Evolutionary conservation across 2,888 invertebrate species (phyloP).

Genomic region (Thysanoteuthis rhombus): DNA sequence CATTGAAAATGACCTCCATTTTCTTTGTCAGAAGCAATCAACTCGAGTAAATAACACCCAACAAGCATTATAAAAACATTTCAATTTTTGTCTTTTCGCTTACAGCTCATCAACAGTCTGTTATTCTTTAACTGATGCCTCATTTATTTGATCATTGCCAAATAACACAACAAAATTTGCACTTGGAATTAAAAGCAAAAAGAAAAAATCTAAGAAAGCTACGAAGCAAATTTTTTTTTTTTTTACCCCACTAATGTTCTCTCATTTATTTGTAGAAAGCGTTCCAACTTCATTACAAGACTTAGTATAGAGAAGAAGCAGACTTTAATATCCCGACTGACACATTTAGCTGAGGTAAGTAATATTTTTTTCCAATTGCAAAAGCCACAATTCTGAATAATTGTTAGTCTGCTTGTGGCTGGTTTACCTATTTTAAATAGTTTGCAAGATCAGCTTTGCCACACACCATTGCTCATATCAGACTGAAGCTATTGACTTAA

Average conservation of each 20-base stretch:
- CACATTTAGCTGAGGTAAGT: slow-evolving; percentile 82
- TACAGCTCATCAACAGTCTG: no score
- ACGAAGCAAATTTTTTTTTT: no score
- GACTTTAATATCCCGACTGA: slow-evolving; percentile 77
- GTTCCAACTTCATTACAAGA: slow-evolving; percentile 85
- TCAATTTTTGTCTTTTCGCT: no score
- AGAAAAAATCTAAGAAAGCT: no score
- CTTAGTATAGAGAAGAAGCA: slow-evolving; percentile 77
- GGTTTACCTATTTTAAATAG: not conserved
- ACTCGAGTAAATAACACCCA: no score
- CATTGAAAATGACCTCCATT: no score
- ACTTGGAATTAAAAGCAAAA: no score
- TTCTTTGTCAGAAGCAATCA: no score
- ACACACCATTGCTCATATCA: not conserved
- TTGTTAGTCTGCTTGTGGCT: not conserved
- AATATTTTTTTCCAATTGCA: not conserved
- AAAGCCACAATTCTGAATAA: not conserved
- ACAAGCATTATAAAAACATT: no score
- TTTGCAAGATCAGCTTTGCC: not conserved
- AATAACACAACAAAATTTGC: no score
- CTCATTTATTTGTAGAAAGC: slow-evolving; percentile 73
- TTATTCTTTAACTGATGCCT: no score
- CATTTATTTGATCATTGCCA: no score
- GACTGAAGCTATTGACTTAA: not conserved
- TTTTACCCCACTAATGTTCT: not conserved